These are phyloP conservation scores for Loripinus fragilis DNA, from an alignment of 2,888 invertebrate species.

Conservation along the genomic window DNA sequence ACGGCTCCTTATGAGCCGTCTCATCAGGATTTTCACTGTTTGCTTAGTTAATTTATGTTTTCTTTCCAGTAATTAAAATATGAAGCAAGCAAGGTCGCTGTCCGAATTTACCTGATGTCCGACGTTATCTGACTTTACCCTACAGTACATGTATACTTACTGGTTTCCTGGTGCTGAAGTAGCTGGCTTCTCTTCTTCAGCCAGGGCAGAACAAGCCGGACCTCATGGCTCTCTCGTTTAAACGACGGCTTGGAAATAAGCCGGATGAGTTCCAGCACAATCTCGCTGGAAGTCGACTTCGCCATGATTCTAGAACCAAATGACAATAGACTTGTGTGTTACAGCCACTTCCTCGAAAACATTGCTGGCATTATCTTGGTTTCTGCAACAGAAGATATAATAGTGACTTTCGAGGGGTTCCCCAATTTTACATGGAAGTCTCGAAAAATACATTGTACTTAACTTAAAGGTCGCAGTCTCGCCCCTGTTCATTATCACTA, in stretches of 20 bases:
- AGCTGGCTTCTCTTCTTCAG: conserved; percentile 71
- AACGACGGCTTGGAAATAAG: conserved; percentile 69
- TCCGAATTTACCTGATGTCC: too few relatives aligned
- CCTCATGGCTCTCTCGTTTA: conserved; percentile 62
- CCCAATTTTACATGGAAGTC: neutral
- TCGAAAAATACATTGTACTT: neutral
- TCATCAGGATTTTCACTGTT: too few relatives aligned
- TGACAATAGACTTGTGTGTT: neutral
- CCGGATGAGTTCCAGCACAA: conserved; percentile 63
- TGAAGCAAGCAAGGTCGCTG: too few relatives aligned
- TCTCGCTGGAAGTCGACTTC: conserved; percentile 44
- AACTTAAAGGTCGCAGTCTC: too few relatives aligned
- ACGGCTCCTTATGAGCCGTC: too few relatives aligned
- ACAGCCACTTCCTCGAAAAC: neutral
- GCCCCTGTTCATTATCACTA: too few relatives aligned
- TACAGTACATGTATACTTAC: conserved; percentile 62
- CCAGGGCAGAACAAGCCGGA: conserved; percentile 74
- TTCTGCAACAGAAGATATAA: neutral
- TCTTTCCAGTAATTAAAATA: too few relatives aligned
- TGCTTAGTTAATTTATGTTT: too few relatives aligned
- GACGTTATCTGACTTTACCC: too few relatives aligned
- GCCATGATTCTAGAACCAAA: neutral
- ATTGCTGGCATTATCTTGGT: neutral
- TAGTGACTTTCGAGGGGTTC: neutral
- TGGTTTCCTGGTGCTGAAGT: conserved; percentile 63